Base-by-base conservation (phyloP, 2,113 vertebrate genomes). In the Lepus europaeus region DNA sequence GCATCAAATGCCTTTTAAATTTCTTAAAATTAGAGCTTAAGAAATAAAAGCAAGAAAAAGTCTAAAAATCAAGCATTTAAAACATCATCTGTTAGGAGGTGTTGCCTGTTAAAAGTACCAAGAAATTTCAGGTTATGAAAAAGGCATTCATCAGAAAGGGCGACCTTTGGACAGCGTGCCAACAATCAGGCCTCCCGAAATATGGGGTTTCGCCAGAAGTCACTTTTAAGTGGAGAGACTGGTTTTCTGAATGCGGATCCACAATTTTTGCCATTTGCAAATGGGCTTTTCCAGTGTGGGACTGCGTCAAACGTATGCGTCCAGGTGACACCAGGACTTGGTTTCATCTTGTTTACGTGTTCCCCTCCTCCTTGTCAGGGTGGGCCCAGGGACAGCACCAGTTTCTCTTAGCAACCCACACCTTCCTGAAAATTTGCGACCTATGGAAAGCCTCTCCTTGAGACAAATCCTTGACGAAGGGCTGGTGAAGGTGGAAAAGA, bases 131-230 rank as follows among this genome's bases (percentile, higher is more conserved):
- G 66, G 79, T 93, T 86, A 87, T 45, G 76, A 89, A 79, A 88
- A 95, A 95, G 61, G 70, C 49, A 94, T 68, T 94, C 82, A 95
- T 93, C 23, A 68, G 85, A 88, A 96, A 82, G 93, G 70, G 81
- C 96, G 96, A 97, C 96, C 92, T 97, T 95, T 97, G 92, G 81
- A 96, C 90, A 89, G 70, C 14, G 0, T 92, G 76, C 68, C 92
- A 93, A 77, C 77, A 59, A 92, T 20, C 70, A 82, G 68, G 27
- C 53, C 45, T 95, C 76, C 95, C 1, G 17, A 94, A 97, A 97
- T 74, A 80, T 0, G 73, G 92, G 61, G 33, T 98, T 96, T 93
- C 59, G 22, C 90, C 70, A 91, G 66, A 94, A 78, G 93, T 87
- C 92, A 88, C 87, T 90, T 89, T 95, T 56, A 69, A 94, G 61